Base-by-base conservation (phyloP, 2,113 vertebrate species). In the Nipponia nippon region DNA sequence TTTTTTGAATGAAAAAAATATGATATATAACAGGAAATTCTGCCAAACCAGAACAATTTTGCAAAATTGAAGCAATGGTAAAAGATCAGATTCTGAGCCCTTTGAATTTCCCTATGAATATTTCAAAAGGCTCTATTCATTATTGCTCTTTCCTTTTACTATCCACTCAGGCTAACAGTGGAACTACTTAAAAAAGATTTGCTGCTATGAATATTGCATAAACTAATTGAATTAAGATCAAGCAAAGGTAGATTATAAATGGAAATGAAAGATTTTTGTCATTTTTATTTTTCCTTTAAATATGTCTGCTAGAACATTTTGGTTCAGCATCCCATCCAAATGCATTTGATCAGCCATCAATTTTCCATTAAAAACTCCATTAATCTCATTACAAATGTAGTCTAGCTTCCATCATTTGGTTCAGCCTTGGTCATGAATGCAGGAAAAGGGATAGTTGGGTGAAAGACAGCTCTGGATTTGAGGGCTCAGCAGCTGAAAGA, bases 241-340 rank as follows among this genome's bases (percentile, higher is more conserved):
- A 95, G 65, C 7, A 92, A 94, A 97, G 81, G 94, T 95, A 91
- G 65, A 96, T 85, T 96, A 96, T 94, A 95, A 93, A 95, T 87
- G 87, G 80, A 96, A 97, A 95, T 94, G 61, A 79, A 95, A 72
- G 69, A 3, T 87, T 91, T 95, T 93, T 78, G 38, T 95, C 94
- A 95, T 94, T 94, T 93, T 83, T 92, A 92, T 95, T 97, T 97
- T 96, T 95, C 61, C 58, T 67, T 95, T 76, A 94, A 95, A 95
- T 47, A 90, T 58, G 56, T 82, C 86, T 91, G 19, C 42, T 38
- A 29, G 89, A 91, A 92, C 44, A 85, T 94, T 95, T 94, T 72
- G 9, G 34, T 84, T 94, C 5, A 22, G 77, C 38, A 59, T 70
- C 42, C 73, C 26, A 73, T 34, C 19, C 0, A 0, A 94, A 93